Percentiles rank a stretch among this genome's conserved stretches.
Evolutionary conservation across 2,888 invertebrate genomes (phyloP).

Genomic region (Conomelus anceps): DNA sequence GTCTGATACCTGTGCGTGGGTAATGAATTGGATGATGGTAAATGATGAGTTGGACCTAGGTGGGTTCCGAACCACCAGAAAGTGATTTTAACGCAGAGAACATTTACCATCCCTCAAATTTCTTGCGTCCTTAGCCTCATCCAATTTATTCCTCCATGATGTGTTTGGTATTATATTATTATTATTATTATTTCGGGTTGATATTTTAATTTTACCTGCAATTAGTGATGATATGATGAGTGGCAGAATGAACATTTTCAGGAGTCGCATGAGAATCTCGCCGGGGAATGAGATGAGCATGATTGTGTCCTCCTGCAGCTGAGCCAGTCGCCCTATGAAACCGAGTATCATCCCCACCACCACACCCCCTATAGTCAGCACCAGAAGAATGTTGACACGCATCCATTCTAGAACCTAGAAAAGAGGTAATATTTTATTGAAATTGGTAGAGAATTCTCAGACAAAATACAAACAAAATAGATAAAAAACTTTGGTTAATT

Average conservation of each 20-base stretch:
- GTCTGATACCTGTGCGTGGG: no score
- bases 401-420: conserved; percentile 44
- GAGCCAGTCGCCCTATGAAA: conserved; percentile 46
- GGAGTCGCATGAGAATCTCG: conserved; percentile 58
- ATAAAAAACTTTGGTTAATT: neutral
- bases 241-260: conserved; percentile 63
- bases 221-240: conserved; percentile 59
- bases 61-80: no score
- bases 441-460: neutral
- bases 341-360: conserved; percentile 54
- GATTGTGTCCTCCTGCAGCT: conserved; percentile 46
- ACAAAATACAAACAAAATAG: neutral
- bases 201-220: no score
- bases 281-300: conserved; percentile 58
- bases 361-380: conserved; percentile 52
- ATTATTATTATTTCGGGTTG: no score
- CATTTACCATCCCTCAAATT: no score
- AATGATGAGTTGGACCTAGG: no score
- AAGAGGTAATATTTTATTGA: neutral
- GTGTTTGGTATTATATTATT: no score
- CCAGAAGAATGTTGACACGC: conserved; percentile 49
- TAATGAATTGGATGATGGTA: no score
- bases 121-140: no score
- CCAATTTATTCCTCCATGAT: no score
- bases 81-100: no score